phyloP scores from a whole-genome alignment of 1,140 invertebrate species.

The Drosophila melanogaster region DNA sequence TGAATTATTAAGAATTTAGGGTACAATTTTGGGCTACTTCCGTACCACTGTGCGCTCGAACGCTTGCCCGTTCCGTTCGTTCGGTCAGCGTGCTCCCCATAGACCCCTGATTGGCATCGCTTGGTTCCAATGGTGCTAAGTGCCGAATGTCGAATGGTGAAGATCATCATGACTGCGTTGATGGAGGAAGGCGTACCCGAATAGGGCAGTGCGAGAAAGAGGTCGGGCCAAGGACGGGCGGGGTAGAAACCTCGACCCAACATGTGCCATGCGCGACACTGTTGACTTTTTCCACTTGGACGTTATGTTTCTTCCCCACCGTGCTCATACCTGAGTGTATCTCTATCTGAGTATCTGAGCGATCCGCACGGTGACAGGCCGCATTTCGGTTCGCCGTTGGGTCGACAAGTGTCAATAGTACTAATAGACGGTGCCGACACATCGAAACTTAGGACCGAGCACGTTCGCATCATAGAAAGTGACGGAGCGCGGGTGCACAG shows the following conservation, averaged over 20 bases:
- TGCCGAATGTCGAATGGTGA: slow-evolving; percentile 77
- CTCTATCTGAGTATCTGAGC: slow-evolving; percentile 52
- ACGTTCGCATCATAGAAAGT: slow-evolving; percentile 30
- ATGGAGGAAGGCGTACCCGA: slow-evolving; percentile 16
- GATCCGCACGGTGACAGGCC: slow-evolving; percentile 76
- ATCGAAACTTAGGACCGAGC: slow-evolving; percentile 48
- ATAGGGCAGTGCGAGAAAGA: slow-evolving; percentile 9
- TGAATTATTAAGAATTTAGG: no score
- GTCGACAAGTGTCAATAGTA: slow-evolving; percentile 82
- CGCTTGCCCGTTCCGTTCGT: slow-evolving; percentile 2
- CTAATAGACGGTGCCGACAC: slow-evolving; percentile 63
- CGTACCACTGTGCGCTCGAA: slow-evolving; percentile 41
- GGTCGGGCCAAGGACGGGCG: not conserved
- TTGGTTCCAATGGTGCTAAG: slow-evolving; percentile 81
- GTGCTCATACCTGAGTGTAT: slow-evolving; percentile 40
- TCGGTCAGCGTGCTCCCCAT: slow-evolving; percentile 45
- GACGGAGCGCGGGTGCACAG: not conserved
- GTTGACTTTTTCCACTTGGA: slow-evolving; percentile 74
- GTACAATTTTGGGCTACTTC: not conserved
- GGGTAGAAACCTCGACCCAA: slow-evolving; percentile 35
- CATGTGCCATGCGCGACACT: slow-evolving; percentile 73
- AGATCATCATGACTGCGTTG: slow-evolving; percentile 35
- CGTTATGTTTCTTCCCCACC: slow-evolving; percentile 28
- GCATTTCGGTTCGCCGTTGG: slow-evolving; percentile 59
- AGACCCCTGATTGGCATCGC: slow-evolving; percentile 75